Conservation (phyloP, 2,888 invertebrate species). For the Eupithecia vulgata region DNA sequence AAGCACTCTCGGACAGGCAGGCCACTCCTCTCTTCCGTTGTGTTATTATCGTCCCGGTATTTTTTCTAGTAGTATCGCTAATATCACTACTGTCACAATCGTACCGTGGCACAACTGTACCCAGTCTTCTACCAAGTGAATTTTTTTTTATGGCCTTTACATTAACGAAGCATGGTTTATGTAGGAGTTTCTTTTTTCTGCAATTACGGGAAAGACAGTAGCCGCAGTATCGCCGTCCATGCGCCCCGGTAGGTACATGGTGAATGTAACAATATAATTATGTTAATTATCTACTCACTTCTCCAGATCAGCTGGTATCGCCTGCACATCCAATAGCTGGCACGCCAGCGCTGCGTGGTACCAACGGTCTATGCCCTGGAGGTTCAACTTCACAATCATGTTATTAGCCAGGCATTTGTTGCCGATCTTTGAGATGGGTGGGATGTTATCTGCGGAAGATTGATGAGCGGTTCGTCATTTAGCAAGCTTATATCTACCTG, state of each 20-base stretch:
- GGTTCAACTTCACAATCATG: constrained; percentile 65
- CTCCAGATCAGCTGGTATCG: constrained; percentile 86
- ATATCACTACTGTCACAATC: not conserved
- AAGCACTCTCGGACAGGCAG: not conserved
- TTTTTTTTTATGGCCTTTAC: no score
- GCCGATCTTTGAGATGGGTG: constrained; percentile 47
- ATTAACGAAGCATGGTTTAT: no score
- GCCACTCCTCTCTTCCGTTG: not conserved
- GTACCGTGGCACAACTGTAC: not conserved
- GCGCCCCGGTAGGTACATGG: no score
- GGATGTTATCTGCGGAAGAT: not conserved
- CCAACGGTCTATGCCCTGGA: constrained; percentile 82
- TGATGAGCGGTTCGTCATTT: not conserved
- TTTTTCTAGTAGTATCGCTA: not conserved
- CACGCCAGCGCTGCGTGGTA: constrained; percentile 86
- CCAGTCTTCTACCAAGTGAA: no score
- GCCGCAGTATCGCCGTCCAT: no score
- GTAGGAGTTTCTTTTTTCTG: no score
- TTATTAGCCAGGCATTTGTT: constrained; percentile 51
- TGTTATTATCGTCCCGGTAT: not conserved
- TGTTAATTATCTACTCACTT: constrained; percentile 67
- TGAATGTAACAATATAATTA: no score
- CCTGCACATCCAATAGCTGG: constrained; percentile 85
- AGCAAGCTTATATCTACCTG: not conserved
- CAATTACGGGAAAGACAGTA: no score